A percentile compares a stretch with the other conserved stretches of the same genome.
phyloP scores from a whole-genome alignment of 2,888 invertebrate species.

The Melieria omissa region DNA sequence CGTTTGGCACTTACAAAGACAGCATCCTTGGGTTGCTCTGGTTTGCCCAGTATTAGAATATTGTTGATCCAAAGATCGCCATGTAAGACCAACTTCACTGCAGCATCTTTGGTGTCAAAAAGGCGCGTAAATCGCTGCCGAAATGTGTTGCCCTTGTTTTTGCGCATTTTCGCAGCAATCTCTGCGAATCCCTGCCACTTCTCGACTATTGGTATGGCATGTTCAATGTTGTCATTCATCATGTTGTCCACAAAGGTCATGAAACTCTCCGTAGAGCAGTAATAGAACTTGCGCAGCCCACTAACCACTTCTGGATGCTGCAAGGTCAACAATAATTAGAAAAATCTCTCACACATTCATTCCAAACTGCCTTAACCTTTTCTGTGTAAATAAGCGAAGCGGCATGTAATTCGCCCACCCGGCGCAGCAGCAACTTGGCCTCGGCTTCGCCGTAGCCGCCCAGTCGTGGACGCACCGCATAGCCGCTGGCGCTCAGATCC shows the following conservation, averaged over 20 bases:
- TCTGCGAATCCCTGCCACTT: constrained; percentile 23
- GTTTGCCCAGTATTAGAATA: constrained; percentile 16
- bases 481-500: constrained; percentile 65
- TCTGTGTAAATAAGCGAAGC: constrained; percentile 66
- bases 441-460: constrained; percentile 67
- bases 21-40: constrained; percentile 18
- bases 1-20: constrained; percentile 20
- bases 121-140: constrained; percentile 19
- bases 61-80: constrained; percentile 34
- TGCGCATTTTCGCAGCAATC: constrained; percentile 29
- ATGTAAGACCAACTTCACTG: constrained; percentile 18
- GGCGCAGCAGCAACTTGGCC: constrained; percentile 63
- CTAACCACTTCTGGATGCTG: constrained; percentile 24
- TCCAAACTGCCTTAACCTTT: constrained; percentile 55
- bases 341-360: too few species aligned
- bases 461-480: constrained; percentile 66
- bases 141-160: constrained; percentile 26
- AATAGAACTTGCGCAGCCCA: constrained; percentile 13
- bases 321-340: too few species aligned
- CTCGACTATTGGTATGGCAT: constrained; percentile 23
- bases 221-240: constrained; percentile 8
- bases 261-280: background rate
- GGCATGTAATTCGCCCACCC: constrained; percentile 68
- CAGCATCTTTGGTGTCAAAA: constrained; percentile 1
- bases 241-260: background rate